Evolutionary conservation across 2,113 vertebrate genomes (phyloP), one percentile per base, ranked within the genome.

Genomic region (Toxotes chatareus): DNA sequence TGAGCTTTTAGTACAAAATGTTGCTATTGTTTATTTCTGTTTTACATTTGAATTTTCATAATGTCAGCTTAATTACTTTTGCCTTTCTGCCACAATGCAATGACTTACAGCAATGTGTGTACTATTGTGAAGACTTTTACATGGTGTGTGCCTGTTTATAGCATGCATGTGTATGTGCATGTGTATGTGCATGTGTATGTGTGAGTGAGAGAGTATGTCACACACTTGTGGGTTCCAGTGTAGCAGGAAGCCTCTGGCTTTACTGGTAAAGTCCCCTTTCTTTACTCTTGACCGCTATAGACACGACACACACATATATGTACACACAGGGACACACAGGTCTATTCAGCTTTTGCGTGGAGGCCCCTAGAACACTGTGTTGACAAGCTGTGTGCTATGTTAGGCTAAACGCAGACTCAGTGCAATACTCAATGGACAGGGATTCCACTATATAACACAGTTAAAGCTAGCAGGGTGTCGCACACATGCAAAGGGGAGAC

Each of bases 281-380:
- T 93, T 84, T 91, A 63, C 59, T 61, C 78, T 60, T 79, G 31
- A 10, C 73, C 68, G 44, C 79, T 88, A 83, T 80, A 77, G 70
- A 57, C 75, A 77, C 23, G 38, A 64, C 53, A 16, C 67, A 47
- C 56, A 78, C 76, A 59, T 38, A 63, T 55, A 27, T 27, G 68
- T 23, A 51, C 59, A 34, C 38, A 72, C 53, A 73, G 17, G 51
- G 7, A 53, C 61, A 57, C 57, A 63, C 76, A 23, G 55, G 70
- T 83, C 89, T 89, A 91, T 94, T 94, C 87, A 93, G 84, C 77
- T 23, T 44, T 40, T 71, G 61, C n/a, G 34, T 86, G 79, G 93
- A 94, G 93, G 74, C 92, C 92, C 92, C 94, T 91, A 91, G 93
- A 96, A 95, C 84, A 74, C 73, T 74, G 82, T 80, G 87, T 79